Evolutionary conservation across 2,113 vertebrate genomes (phyloP), one percentile per base, ranked within the genome.

Genomic region (Etheostoma spectabile): DNA sequence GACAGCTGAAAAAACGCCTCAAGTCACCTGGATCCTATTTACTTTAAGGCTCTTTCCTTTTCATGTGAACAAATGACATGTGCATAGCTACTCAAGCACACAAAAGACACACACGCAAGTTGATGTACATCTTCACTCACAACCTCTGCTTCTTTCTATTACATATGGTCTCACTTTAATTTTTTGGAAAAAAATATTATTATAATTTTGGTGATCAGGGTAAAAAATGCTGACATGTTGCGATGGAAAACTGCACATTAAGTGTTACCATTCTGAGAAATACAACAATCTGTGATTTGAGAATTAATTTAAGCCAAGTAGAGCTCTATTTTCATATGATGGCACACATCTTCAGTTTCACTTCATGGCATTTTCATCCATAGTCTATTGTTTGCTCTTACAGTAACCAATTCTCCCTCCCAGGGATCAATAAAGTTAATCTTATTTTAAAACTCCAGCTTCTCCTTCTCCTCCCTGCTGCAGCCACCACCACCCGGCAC

Each of bases 351-450:
- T 74, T 72, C 49, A 38, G 74, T 14, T 85, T 76, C 42, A 4
- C 6, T 72, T 73, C 70, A 82, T 84, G 79, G 73, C 56, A 80
- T 86, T 83, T 86, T 61, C 33, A 70, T 68, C 73, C 56, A 35
- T 68, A 56, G 60, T 19, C 55, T 60, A 42, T 76, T 81, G 56
- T 84, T 87, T 84, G 80, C 53, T 46, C n/a, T 76, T 62, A 76
- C 69, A 85, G 61, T 86, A 86, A 88, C 86, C 74, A 67, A 16
- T 84, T 55, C 52, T 76, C 64, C 65, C 59, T 78, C 45, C 66
- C 18, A 48, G 60, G 57, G 59, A 90, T 91, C 81, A 82, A 86
- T 90, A 83, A 88, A 85, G 77, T 89, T 91, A 86, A 91, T 88
- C 86, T 87, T 76, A 83, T 48, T 82, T 83, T 79, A 84, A 76